phyloP scores from a whole-genome alignment of 35 echinoderm and acorn worm genomes.

The Stichopus chloronotus region DNA sequence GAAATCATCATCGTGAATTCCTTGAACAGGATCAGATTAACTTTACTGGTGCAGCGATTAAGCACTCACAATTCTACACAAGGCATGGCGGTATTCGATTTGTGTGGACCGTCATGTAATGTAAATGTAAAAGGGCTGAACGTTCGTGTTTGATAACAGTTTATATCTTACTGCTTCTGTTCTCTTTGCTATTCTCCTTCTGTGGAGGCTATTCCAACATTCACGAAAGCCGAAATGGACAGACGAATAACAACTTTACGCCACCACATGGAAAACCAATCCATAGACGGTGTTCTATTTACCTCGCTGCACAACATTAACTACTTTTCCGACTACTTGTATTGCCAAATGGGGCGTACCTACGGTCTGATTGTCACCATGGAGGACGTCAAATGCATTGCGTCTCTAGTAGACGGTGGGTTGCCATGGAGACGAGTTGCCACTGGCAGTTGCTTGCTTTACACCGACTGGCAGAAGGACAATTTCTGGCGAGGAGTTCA shows the following conservation, averaged over 20 bases:
- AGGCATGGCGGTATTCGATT: too few species aligned
- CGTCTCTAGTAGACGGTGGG: conserved; percentile 78
- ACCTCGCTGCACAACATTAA: conserved; percentile 73
- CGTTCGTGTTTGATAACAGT: too few species aligned
- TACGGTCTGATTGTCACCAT: conserved; percentile 71
- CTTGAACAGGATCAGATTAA: too few species aligned
- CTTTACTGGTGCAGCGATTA: too few species aligned
- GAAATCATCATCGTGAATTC: too few species aligned
- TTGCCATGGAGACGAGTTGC: conserved; percentile 73
- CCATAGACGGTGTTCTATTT: conserved; percentile 62
- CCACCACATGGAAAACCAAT: conserved; percentile 43
- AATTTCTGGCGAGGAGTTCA: conserved; percentile 83
- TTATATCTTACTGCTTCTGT: too few species aligned
- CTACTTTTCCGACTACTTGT: conserved; percentile 71
- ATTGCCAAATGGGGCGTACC: conserved; percentile 50
- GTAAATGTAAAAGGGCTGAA: too few species aligned
- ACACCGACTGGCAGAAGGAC: conserved; percentile 89
- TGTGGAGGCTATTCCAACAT: conserved; percentile 60
- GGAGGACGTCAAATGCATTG: conserved; percentile 46
- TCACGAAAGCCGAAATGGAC: conserved; percentile 64
- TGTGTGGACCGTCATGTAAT: too few species aligned
- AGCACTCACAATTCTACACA: too few species aligned
- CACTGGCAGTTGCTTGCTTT: conserved; percentile 71
- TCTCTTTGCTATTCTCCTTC: too few species aligned
- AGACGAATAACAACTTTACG: conserved; percentile 56